Percentiles rank a stretch among this genome's conserved stretches.
phyloP scores from a whole-genome alignment of 1,140 invertebrate genomes.

The Zaprionus tsacasi region DNA sequence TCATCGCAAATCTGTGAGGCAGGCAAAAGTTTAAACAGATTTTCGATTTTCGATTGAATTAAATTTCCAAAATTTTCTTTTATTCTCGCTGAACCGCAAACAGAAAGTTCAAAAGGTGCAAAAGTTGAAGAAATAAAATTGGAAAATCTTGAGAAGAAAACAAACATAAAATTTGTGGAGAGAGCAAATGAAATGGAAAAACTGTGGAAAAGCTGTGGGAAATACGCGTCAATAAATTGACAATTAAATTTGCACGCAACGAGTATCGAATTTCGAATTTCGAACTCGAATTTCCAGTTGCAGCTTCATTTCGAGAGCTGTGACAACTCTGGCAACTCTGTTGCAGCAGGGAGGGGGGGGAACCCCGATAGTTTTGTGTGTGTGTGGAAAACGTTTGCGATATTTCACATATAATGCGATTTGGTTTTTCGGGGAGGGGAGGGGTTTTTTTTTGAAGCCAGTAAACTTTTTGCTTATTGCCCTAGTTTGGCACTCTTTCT shows the following conservation, averaged over 20 bases:
- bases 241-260: neutral
- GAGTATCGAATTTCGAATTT: neutral
- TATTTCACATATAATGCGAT: constrained; percentile 1
- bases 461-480: constrained; percentile 5
- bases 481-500: neutral
- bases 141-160: neutral
- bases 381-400: neutral
- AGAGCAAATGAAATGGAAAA: neutral
- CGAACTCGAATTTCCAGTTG: neutral
- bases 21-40: neutral
- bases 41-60: neutral
- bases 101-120: neutral
- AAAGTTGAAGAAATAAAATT: neutral
- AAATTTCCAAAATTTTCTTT: neutral
- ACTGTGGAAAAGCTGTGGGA: too few species aligned
- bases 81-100: neutral
- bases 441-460: neutral
- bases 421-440: neutral
- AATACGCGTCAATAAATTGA: neutral
- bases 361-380: neutral
- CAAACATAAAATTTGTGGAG: neutral
- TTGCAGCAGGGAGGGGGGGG: neutral
- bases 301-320: neutral
- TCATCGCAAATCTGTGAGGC: neutral
- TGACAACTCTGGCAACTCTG: neutral